Conservation (phyloP, 2,888 invertebrate genomes). For the Caenorhabditis becei region DNA sequence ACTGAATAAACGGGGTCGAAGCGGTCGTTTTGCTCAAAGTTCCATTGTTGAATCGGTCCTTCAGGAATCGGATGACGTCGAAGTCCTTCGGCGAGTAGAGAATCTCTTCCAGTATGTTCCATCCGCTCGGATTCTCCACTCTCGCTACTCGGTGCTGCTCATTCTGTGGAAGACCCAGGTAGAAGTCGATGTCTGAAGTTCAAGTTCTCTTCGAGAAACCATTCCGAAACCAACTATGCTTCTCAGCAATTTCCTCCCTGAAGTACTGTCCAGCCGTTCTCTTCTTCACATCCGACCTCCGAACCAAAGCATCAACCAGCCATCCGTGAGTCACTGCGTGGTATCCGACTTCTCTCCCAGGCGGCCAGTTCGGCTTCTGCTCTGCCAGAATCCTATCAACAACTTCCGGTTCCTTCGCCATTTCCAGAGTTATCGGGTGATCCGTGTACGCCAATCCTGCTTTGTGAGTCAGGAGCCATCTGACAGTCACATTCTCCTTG, state of each 20-base stretch:
- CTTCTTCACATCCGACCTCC: slow-evolving; percentile 70
- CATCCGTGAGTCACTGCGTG: slow-evolving; percentile 83
- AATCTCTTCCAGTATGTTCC: slow-evolving; percentile 61
- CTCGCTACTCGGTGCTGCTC: slow-evolving; percentile 71
- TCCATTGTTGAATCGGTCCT: slow-evolving; percentile 46
- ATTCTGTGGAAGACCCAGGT: slow-evolving; percentile 69
- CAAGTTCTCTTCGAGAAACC: neutral
- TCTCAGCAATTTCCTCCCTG: slow-evolving; percentile 72
- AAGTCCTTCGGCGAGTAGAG: slow-evolving; percentile 55
- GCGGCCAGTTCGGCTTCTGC: slow-evolving; percentile 77
- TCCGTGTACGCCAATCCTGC: slow-evolving; percentile 82
- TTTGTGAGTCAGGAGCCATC: slow-evolving; percentile 75
- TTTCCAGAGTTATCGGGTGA: slow-evolving; percentile 78
- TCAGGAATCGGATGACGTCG: slow-evolving; percentile 48
- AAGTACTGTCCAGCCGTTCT: slow-evolving; percentile 81
- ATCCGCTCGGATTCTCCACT: slow-evolving; percentile 61
- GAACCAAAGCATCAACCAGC: slow-evolving; percentile 76
- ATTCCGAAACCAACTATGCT: slow-evolving; percentile 57
- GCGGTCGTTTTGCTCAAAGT: slow-evolving; percentile 42
- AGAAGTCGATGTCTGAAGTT: slow-evolving; percentile 69
- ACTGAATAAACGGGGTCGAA: slow-evolving; percentile 60
- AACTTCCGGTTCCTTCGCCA: slow-evolving; percentile 78
- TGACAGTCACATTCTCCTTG: slow-evolving; percentile 82
- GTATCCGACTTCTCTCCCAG: slow-evolving; percentile 81
- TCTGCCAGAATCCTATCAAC: slow-evolving; percentile 81